phyloP scores from a whole-genome alignment of 2,113 vertebrate genomes.

The Lichenostomus cassidix region DNA sequence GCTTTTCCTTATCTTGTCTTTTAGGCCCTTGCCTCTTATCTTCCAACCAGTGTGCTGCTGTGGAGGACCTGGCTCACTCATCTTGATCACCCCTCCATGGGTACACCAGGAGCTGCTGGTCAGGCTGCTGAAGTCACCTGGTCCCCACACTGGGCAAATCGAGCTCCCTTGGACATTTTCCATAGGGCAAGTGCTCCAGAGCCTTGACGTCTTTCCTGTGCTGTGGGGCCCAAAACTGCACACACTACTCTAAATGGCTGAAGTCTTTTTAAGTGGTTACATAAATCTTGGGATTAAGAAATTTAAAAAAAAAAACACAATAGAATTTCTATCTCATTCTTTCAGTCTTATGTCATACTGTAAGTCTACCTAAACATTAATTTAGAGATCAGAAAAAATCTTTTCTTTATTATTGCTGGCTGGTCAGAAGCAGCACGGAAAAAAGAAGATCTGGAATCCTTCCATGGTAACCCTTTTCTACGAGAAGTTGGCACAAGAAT shows the following conservation, averaged over 20 bases:
- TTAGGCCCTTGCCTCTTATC: background rate
- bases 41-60: background rate
- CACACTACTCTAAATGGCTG: background rate
- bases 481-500: background rate
- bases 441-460: background rate
- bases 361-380: background rate
- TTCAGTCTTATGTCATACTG: background rate
- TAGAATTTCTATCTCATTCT: background rate
- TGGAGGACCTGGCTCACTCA: background rate
- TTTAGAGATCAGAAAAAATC: background rate
- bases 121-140: background rate
- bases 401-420: background rate
- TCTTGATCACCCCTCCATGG: background rate
- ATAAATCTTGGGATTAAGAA: background rate
- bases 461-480: background rate
- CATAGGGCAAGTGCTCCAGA: background rate
- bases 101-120: background rate
- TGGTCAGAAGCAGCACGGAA: background rate
- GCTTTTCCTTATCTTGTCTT: background rate
- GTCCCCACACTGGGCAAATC: rapidly evolving
- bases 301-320: background rate
- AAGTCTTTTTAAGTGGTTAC: background rate
- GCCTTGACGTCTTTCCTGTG: background rate
- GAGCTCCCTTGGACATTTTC: background rate
- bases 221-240: background rate